These are phyloP conservation scores for Tautogolabrus adspersus DNA, from an alignment of 2,113 vertebrate genomes.

Conservation along the genomic window DNA sequence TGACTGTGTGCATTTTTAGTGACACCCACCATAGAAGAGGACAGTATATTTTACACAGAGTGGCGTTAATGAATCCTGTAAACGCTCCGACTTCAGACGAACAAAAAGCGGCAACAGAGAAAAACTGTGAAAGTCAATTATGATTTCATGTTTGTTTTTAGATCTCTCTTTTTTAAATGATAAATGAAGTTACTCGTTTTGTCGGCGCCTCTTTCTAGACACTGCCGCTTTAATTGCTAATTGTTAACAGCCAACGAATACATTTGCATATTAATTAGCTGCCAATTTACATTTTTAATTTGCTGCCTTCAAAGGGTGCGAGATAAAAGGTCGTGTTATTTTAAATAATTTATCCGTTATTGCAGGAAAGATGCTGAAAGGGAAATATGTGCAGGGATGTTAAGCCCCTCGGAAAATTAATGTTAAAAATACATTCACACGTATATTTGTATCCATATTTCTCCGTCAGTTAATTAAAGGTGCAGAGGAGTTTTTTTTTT, in stretches of 20 bases:
- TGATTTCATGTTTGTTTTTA: slow-evolving; percentile 94
- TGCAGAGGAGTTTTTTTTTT: slow-evolving; percentile 38
- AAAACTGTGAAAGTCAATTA: slow-evolving; percentile 95
- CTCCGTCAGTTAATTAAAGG: slow-evolving; percentile 75
- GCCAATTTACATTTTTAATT: slow-evolving; percentile 99
- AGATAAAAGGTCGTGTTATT: slow-evolving; percentile 99
- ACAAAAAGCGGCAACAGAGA: slow-evolving; percentile 83
- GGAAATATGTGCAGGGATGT: slow-evolving; percentile 88
- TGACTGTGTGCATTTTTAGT: slow-evolving; percentile 53
- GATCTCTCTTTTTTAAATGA: slow-evolving; percentile 91
- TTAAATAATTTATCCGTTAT: slow-evolving; percentile 99
- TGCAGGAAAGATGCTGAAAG: slow-evolving; percentile 97
- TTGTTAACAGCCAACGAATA: slow-evolving; percentile 99
- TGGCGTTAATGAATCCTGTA: slow-evolving; percentile 71
- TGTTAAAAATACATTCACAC: slow-evolving; percentile 29
- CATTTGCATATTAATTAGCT: slow-evolving; percentile 99
- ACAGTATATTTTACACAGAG: slow-evolving; percentile 69
- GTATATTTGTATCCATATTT: slow-evolving; percentile 20
- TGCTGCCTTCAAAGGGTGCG: slow-evolving; percentile 99
- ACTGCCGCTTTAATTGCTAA: slow-evolving; percentile 99
- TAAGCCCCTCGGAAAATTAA: slow-evolving; percentile 87
- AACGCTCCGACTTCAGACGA: slow-evolving; percentile 60
- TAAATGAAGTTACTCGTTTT: slow-evolving; percentile 99
- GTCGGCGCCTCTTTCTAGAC: slow-evolving; percentile 98
- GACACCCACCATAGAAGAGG: slow-evolving; percentile 56